These are phyloP conservation scores for Cephus sareptanus DNA, from an alignment of 2,888 invertebrate genomes.

Conservation along the genomic window DNA sequence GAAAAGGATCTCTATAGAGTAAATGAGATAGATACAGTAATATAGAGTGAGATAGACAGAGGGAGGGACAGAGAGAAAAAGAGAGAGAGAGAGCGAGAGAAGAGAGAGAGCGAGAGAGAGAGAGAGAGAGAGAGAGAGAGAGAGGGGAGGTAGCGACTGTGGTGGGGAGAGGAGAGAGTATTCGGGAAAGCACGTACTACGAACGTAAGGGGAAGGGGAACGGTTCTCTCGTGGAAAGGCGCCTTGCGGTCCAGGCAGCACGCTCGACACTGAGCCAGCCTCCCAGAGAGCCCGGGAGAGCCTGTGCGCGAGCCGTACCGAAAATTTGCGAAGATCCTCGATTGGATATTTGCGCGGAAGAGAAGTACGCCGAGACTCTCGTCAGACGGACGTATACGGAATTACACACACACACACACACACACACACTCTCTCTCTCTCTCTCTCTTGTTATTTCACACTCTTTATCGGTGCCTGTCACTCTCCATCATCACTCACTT, in stretches of 20 bases:
- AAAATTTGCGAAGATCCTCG: conserved; percentile 62
- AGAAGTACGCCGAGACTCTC: conserved; percentile 28
- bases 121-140: conserved; percentile 1
- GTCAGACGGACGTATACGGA: conserved; percentile 22
- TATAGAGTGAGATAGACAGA: conserved; percentile 19
- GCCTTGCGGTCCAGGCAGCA: conserved; percentile 59
- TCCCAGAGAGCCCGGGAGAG: conserved; percentile 48
- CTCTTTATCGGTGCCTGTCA: not conserved
- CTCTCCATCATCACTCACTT: not conserved
- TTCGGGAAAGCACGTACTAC: conserved; percentile 13
- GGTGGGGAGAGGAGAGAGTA: not conserved
- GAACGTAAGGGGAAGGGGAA: conserved; percentile 1
- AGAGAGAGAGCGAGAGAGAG: conserved; percentile 10
- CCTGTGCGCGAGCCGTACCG: conserved; percentile 51
- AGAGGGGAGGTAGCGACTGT: not conserved
- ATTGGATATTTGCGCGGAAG: conserved; percentile 53
- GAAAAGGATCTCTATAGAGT: too few species aligned
- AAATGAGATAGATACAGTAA: conserved; percentile 22
- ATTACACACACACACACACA: not conserved
- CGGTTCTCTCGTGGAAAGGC: conserved; percentile 29
- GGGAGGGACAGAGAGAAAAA: conserved; percentile 10
- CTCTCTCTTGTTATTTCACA: not conserved
- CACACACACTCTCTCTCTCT: not conserved
- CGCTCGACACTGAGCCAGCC: conserved; percentile 55
- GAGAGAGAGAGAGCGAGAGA: conserved; percentile 17